Evolutionary conservation across 2,797 vertebrate species (phyloP).

Genomic region (Sebastes ruberrimus): DNA sequence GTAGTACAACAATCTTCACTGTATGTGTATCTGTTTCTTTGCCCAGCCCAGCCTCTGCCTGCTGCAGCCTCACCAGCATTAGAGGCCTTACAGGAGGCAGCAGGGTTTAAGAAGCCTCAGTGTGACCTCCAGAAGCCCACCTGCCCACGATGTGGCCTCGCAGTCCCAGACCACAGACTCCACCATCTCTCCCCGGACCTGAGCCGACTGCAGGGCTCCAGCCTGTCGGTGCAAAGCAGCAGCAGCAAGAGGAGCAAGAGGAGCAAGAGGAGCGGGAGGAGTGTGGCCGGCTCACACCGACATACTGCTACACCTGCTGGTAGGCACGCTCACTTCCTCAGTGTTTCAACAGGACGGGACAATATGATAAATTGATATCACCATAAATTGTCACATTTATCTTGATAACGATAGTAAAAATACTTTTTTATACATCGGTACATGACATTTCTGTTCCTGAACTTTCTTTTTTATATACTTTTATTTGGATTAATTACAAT

Average conservation of each 20-base stretch:
- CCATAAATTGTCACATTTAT: neutral
- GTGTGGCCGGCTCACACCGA: slow-evolving; percentile 1
- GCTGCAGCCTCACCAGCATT: slow-evolving; percentile 1
- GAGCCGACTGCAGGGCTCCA: slow-evolving; percentile 20
- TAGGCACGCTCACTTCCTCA: neutral
- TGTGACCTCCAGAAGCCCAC: slow-evolving; percentile 10
- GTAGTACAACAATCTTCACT: neutral
- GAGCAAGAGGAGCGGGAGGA: slow-evolving; percentile 16
- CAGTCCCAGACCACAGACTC: neutral
- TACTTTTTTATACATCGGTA: neutral
- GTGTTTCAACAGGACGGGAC: neutral
- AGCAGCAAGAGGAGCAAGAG: neutral
- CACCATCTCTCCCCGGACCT: neutral
- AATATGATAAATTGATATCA: neutral
- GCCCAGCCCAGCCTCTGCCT: slow-evolving; percentile 59
- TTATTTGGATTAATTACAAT: neutral
- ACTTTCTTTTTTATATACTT: neutral
- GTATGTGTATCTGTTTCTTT: neutral
- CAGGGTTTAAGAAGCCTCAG: neutral
- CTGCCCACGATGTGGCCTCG: slow-evolving; percentile 49
- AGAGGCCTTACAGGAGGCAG: neutral
- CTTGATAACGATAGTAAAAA: neutral
- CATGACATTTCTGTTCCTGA: neutral
- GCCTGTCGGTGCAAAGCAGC: slow-evolving; percentile 6
- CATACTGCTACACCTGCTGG: slow-evolving; percentile 38